Base-by-base conservation (phyloP, 2,797 vertebrate species). In the Cyprinodon diabolis region DNA sequence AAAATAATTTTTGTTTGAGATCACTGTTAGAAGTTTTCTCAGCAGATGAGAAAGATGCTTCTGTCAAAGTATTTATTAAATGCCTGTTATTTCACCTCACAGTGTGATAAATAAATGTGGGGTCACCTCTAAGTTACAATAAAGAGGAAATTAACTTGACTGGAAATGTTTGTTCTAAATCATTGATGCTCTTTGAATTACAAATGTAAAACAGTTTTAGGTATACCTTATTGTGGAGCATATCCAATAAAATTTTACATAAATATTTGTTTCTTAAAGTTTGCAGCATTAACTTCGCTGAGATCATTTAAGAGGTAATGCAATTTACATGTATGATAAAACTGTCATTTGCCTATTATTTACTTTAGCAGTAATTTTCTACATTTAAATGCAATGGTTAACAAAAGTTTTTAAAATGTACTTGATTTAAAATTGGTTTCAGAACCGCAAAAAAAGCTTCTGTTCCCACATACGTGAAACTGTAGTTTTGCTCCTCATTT, bases 11-110 rank as follows among this genome's bases (percentile, higher is more conserved):
- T 48, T 76, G 58, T 37, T 66, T 75, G 72, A 62, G 71, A 70
- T 68, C 58, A 52, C 69, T 79, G 90, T 90, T 86, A 86, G 82
- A 88, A 86, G 72, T 35, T 84, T 57, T 69, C 75, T 79, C 70
- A 72, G 51, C 72, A 75, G 54, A 87, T 43, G n/a, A 71, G 49
- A 84, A 79, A 66, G 21, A 54, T 12, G 37, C 69, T 71, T 82
- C 78, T 79, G 73, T 88, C 84, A 88, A 74, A 45, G 19, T 74
- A 68, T 80, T 57, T 74, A 79, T 82, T 87, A 76, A 85, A 87
- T 54, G 23, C 6, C 65, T 78, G 58, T 21, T 49, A 25, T 75
- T 80, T 25, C 60, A 23, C 79, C 13, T 78, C 69, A 30, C 40
- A 51, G 30, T 57, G 25, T 54, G 35, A 79, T 67, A 4, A 79